These are phyloP conservation scores for Shargacucullia verbasci DNA, from an alignment of 2,888 invertebrate genomes.

Conservation along the genomic window DNA sequence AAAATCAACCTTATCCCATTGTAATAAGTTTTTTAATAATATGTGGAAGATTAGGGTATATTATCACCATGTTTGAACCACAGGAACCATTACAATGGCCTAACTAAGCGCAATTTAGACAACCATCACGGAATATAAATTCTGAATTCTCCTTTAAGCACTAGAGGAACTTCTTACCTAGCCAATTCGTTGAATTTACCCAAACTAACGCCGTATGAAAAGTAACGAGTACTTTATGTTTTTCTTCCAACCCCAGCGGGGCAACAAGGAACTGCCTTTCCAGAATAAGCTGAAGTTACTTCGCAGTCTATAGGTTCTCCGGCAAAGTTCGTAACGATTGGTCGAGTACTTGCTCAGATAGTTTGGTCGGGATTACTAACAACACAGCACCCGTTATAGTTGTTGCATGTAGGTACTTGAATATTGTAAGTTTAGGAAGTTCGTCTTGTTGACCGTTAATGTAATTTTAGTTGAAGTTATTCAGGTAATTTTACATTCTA, in stretches of 20 bases:
- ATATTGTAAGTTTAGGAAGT: constrained; percentile 1
- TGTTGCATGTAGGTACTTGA: constrained; percentile 2
- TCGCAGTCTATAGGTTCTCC: constrained; percentile 19
- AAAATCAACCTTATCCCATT: no score
- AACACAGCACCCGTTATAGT: constrained; percentile 22
- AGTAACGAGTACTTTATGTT: constrained; percentile 19
- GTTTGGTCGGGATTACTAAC: constrained; percentile 34
- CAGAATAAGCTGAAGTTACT: constrained; percentile 34
- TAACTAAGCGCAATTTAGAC: no score
- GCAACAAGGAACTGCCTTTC: constrained; percentile 5
- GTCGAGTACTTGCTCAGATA: constrained; percentile 31
- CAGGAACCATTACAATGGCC: no score
- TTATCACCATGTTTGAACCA: no score
- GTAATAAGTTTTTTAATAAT: no score
- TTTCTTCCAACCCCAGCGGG: constrained; percentile 19
- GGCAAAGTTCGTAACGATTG: constrained; percentile 39
- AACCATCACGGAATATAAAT: no score
- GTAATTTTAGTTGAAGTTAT: neutral
- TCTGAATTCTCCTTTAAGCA: no score
- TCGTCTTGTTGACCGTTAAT: neutral
- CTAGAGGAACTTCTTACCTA: no score
- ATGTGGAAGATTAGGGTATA: no score
- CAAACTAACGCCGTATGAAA: neutral
- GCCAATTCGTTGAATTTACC: no score
- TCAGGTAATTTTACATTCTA: neutral